Conservation (phyloP, 2,113 vertebrate species). For the Thunnus thynnus region DNA sequence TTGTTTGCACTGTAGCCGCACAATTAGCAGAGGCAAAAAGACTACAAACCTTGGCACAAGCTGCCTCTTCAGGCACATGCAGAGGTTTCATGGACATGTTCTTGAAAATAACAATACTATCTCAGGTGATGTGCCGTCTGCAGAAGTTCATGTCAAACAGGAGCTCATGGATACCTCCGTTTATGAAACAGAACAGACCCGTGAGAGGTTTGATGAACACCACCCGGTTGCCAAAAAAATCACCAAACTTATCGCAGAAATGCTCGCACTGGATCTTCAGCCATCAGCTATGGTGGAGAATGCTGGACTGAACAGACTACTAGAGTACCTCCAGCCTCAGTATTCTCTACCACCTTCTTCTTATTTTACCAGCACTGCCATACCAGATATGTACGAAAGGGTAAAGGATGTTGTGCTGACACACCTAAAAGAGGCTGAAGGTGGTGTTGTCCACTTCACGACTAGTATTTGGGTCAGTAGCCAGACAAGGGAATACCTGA, state of each 20-base stretch:
- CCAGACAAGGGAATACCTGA: constrained; percentile 95
- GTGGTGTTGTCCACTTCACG: constrained; percentile 95
- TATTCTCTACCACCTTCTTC: constrained; percentile 93
- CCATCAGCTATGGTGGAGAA: constrained; percentile 96
- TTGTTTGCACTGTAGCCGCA: constrained; percentile 98
- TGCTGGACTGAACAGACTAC: constrained; percentile 92
- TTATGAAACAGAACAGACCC: constrained; percentile 81
- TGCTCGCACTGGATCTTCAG: constrained; percentile 99
- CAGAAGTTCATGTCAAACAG: constrained; percentile 83
- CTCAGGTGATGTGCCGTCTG: constrained; percentile 87
- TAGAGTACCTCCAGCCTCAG: constrained; percentile 95
- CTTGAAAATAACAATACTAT: constrained; percentile 89
- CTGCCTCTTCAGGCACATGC: constrained; percentile 95
- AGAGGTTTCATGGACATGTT: constrained; percentile 92
- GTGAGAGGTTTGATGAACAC: constrained; percentile 90
- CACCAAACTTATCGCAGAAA: constrained; percentile 96
- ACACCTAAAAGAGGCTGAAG: constrained; percentile 94
- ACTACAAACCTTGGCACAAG: constrained; percentile 97
- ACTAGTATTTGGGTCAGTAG: constrained; percentile 96
- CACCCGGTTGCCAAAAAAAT: constrained; percentile 98
- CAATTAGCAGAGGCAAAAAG: constrained; percentile 97
- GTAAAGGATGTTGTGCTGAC: constrained; percentile 92
- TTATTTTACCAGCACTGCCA: constrained; percentile 96
- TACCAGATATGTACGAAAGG: constrained; percentile 96
- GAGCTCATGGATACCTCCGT: constrained; percentile 84